Conservation (phyloP, 2,797 vertebrate genomes). For the Semotilus atromaculatus region DNA sequence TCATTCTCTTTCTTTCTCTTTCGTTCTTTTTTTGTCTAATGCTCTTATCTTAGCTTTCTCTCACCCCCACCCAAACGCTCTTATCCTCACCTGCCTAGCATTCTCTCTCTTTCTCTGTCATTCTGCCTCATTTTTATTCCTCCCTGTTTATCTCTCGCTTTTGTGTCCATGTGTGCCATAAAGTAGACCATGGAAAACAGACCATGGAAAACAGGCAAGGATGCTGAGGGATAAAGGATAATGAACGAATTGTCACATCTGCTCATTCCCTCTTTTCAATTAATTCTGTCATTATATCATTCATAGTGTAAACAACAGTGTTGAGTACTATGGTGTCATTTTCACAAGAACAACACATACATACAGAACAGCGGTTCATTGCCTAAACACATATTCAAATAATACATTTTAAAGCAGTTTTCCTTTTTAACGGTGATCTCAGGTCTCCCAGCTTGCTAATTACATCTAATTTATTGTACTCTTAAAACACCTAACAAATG, state of each 20-base stretch:
- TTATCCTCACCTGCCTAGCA: conserved; percentile 9
- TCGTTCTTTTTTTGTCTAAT: neutral
- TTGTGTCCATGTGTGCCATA: neutral
- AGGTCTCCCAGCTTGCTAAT: conserved; percentile 19
- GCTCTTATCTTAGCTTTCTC: neutral
- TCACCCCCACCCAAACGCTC: neutral
- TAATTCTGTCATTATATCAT: conserved; percentile 13
- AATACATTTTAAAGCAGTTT: conserved; percentile 31
- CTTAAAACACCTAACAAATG: conserved; percentile 11
- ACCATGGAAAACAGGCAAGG: conserved; percentile 33
- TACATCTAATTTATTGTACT: conserved; percentile 14
- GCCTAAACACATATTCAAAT: neutral
- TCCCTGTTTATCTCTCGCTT: conserved; percentile 23
- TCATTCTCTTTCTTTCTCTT: neutral
- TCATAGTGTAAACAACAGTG: neutral
- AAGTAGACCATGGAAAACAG: conserved; percentile 30
- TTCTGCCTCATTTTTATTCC: conserved; percentile 29
- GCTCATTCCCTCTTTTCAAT: conserved; percentile 37
- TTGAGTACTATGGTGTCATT: neutral
- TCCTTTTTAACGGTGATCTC: conserved; percentile 7
- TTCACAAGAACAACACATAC: neutral
- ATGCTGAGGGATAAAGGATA: conserved; percentile 22
- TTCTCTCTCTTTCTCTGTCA: neutral
- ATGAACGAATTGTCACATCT: conserved; percentile 42
- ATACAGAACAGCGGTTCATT: neutral